Evolutionary conservation across 2,797 vertebrate species (phyloP).

Genomic region (Microtus obscurus): DNA sequence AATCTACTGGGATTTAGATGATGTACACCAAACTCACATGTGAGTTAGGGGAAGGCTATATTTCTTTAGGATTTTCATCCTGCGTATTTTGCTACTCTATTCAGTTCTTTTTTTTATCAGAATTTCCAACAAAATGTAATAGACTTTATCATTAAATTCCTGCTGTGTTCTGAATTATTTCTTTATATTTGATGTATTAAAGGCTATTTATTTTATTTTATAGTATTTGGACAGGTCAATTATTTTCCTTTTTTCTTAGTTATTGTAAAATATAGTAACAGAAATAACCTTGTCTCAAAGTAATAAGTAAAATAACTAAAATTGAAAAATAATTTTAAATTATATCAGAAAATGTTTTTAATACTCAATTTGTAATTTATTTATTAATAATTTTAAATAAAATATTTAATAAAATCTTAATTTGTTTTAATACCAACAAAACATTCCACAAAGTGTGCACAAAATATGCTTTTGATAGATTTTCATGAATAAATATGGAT

Average conservation of each 20-base stretch:
- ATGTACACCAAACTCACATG: background rate
- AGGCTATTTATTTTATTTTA: background rate
- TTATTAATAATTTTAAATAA: background rate
- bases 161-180: background rate
- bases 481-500: background rate
- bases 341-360: background rate
- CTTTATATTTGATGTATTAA: background rate
- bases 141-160: background rate
- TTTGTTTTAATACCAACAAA: background rate
- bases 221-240: background rate
- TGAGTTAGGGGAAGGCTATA: background rate
- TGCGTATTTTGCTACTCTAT: background rate
- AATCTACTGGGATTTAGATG: background rate
- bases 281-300: background rate
- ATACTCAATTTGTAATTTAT: background rate
- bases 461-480: background rate
- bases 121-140: background rate
- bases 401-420: no score
- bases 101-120: background rate
- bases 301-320: background rate
- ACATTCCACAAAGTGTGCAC: background rate
- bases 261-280: background rate
- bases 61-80: background rate
- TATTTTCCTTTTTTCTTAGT: background rate
- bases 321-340: background rate